Evolutionary conservation across 2,113 vertebrate genomes (phyloP), one percentile per base, ranked within the genome.

Genomic region (Panurus biarmicus): DNA sequence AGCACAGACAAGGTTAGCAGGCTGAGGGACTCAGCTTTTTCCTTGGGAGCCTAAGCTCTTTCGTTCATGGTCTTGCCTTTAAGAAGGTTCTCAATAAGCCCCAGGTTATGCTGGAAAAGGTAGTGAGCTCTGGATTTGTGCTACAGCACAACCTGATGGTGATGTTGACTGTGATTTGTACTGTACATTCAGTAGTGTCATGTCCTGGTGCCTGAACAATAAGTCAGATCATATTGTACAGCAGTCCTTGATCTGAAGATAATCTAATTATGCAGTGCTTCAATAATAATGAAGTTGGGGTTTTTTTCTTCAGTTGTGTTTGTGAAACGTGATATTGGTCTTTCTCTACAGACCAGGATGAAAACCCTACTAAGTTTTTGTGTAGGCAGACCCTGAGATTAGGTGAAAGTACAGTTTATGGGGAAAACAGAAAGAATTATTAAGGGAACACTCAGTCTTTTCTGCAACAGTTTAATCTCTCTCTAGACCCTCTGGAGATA

Each of bases 1-100:
- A 96, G n/a, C 75, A 93, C 96, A 19, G 98, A 99, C 33, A 99
- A 99, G 98, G 99, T 98, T 16, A 95, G 97, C 45, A 31, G 11
- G 11, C 19, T 15, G 9, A 9, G 5, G 7, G 14, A 14, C 4
- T 77, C 42, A 40, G 4, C 25, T 58, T 58, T 47, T 61, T 54
- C 13, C 29, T 81, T 20, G 26, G 50, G 45, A 47, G 33, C 19
- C 36, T 40, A 21, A 44, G 71, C 31, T 64, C 18, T 45, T 33
- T 78, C 69, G 14, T 56, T 80, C 3, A 0, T 7, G 8, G 12
- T 33, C n/a, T 60, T 48, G 29, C 44, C 45, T 91, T 91, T 24
- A 61, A 14, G 48, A 51, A 67, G 5, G 29, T 29, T 60, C 51
- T 31, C 9, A 24, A 13, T 16, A 58, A 77, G 11, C 8, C 48